Percentiles rank a stretch among this genome's conserved stretches.
Evolutionary conservation across 2,113 vertebrate genomes (phyloP).

Genomic region (Vulpes ferrilata): DNA sequence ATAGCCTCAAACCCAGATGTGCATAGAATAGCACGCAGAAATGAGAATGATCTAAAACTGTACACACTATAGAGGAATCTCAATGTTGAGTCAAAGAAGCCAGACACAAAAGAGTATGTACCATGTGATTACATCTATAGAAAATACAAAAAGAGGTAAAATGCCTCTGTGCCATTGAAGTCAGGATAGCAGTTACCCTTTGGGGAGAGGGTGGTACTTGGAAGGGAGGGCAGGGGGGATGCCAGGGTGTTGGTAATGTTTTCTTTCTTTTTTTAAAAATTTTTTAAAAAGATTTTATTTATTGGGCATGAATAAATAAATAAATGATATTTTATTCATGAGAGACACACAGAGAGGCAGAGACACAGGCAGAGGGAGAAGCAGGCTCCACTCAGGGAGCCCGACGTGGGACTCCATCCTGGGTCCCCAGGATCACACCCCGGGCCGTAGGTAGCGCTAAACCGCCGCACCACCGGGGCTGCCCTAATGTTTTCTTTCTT

Average conservation of each 20-base stretch:
- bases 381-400: no score
- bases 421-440: no score
- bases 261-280: no score
- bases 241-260: not conserved
- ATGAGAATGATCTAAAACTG: not conserved
- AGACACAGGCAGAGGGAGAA: no score
- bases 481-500: not conserved
- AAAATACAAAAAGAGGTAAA: slow-evolving; percentile 8
- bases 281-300: no score
- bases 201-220: not conserved
- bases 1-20: not conserved
- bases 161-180: not conserved
- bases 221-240: not conserved
- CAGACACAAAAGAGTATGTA: not conserved
- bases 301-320: no score
- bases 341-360: no score
- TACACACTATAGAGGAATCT: not conserved
- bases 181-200: not conserved
- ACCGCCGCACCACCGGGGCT: no score
- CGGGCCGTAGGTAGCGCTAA: no score
- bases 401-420: no score
- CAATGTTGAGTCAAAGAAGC: not conserved
- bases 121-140: not conserved
- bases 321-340: no score
- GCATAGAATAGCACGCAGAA: not conserved